phyloP scores from a whole-genome alignment of 1,140 invertebrate species.

The Panulirus ornatus region DNA sequence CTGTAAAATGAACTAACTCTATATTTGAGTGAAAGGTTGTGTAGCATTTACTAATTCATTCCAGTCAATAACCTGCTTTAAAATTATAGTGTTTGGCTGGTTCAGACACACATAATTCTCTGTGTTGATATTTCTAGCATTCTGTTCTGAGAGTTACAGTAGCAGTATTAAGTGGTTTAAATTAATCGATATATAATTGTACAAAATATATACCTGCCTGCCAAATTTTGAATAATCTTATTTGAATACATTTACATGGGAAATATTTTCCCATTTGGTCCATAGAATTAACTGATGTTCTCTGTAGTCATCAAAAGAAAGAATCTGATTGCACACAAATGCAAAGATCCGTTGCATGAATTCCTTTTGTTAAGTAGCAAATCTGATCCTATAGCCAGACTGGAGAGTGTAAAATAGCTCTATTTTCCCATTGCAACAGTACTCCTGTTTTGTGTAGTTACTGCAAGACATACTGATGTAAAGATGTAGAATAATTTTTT shows the following conservation, averaged over 20 bases:
- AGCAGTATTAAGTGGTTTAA: conserved; percentile 18
- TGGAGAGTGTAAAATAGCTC: background rate
- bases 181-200: no score
- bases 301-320: no score
- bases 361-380: background rate
- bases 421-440: background rate
- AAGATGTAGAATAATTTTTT: background rate
- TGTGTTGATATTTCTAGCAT: background rate
- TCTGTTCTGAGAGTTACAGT: background rate
- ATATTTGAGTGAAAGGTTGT: background rate
- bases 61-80: background rate
- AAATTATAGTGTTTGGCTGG: background rate
- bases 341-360: no score
- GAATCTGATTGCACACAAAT: no score
- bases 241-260: no score
- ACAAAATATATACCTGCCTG: no score
- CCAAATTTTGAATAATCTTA: no score
- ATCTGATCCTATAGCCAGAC: background rate
- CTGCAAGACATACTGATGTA: background rate
- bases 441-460: background rate
- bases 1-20: background rate
- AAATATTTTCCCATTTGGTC: no score
- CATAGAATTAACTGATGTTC: no score
- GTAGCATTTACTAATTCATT: background rate
- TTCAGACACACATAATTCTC: background rate